A percentile compares a stretch with the other conserved stretches of the same genome.
Evolutionary conservation across 2,797 vertebrate species (phyloP).

Genomic region (Hippopotamyrus pictus): DNA sequence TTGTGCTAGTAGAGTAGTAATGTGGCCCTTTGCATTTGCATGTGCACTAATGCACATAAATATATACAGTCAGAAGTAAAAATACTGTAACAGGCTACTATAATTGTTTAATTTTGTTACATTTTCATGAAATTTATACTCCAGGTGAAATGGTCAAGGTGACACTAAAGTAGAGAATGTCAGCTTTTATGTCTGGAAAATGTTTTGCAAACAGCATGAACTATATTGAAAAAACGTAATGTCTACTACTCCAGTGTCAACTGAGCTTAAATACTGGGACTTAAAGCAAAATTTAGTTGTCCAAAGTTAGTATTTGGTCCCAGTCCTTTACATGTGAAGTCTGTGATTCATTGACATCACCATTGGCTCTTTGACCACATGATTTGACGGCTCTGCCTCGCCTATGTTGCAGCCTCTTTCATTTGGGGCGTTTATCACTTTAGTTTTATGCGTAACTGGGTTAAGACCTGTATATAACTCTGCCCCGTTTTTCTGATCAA

Average conservation of each 20-base stretch:
- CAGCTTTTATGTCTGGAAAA: not conserved
- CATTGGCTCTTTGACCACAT: not conserved
- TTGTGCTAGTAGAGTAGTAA: not conserved
- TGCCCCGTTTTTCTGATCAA: not conserved
- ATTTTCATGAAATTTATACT: not conserved
- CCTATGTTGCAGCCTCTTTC: not conserved
- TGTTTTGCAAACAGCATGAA: not conserved
- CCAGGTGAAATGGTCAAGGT: not conserved
- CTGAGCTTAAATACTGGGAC: not conserved
- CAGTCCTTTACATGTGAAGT: not conserved
- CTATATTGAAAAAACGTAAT: not conserved
- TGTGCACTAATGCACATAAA: not conserved
- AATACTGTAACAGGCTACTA: not conserved
- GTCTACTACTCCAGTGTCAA: not conserved
- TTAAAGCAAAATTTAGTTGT: not conserved
- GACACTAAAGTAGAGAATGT: not conserved
- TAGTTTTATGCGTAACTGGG: not conserved
- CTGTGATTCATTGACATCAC: not conserved
- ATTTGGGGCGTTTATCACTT: not conserved
- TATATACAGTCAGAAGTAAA: not conserved
- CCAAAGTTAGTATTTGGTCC: not conserved
- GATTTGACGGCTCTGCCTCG: not conserved
- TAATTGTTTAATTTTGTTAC: not conserved
- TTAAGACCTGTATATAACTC: not conserved
- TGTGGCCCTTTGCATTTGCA: not conserved